Base-by-base conservation (phyloP, 2,888 invertebrate genomes). In the Machimus rusticus region DNA sequence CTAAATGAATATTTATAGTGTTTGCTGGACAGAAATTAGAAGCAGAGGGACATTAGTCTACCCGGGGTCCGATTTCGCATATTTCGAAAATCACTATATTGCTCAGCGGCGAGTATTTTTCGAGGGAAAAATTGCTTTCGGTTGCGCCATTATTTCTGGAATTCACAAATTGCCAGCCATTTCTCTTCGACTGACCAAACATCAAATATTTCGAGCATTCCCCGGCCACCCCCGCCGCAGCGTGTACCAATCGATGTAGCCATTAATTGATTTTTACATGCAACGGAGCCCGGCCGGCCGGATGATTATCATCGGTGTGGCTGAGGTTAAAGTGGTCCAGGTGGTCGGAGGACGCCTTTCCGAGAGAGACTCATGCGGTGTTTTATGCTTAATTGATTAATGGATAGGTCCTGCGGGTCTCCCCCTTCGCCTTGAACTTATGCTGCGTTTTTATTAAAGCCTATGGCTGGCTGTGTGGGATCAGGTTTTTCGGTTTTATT, bases 201-300 rank as follows among this genome's bases (percentile, higher is more conserved):
- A 85, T 85, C 85, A 85, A 85, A 85, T 85, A 85, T 85, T 85
- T 39, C 55, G 66, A 84, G 55, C 79, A 51, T 16, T 79, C 51
- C 82, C 66, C 12, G 76, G 76, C 76, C 34, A 43, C 85, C 74
- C 39, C 43, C 85, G 74, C 43, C 74, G 28, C 74, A 43, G 23
- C 39, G 46, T 82, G 74, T 74, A 46, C 74, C 74, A 46, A 85
- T 74, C 43, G 85, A 85, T 74, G 85, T 55, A 74, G 85, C 57
- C 85, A 74, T 85, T 85, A 74, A 85, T 85, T 85, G 85, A 85
- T 85, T 85, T 85, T 85, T 85, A 85, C 85, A 74, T 85, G 85
- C 85, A 85, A 74, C 74, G n/a, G 19, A 51, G 51, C 74, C 43
- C n/a, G 37, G 28, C 31, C 43, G 74, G 28, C 34, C 74, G 74